phyloP scores from a whole-genome alignment of 2,797 vertebrate genomes.

The Lacerta viridis region DNA sequence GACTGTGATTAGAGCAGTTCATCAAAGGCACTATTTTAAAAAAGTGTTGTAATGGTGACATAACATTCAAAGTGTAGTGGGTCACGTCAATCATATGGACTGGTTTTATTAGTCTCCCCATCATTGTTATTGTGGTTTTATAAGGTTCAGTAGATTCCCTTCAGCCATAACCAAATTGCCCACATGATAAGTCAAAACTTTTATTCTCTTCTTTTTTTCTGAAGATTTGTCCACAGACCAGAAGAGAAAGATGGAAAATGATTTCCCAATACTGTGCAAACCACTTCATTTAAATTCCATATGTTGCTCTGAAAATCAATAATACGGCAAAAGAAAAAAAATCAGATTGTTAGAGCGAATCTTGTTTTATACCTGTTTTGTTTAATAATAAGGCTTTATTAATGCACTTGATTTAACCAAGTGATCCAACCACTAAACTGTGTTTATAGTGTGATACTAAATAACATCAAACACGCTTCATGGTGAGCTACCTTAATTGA shows the following conservation, averaged over 20 bases:
- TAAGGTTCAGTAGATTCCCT: neutral
- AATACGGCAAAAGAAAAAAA: constrained; percentile 22
- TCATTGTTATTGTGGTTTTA: neutral
- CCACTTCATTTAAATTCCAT: constrained; percentile 33
- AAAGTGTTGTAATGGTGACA: neutral
- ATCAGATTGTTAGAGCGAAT: constrained; percentile 18
- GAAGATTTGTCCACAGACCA: neutral
- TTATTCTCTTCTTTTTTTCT: neutral
- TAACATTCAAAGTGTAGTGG: neutral
- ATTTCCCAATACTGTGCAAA: constrained; percentile 8
- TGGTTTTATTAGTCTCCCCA: neutral
- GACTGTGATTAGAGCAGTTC: neutral
- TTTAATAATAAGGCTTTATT: constrained; percentile 53
- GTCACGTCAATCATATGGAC: neutral
- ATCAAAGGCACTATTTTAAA: neutral
- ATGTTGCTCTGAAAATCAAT: constrained; percentile 33
- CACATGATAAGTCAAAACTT: neutral
- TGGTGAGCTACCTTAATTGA: constrained; percentile 44
- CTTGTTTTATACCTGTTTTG: constrained; percentile 46
- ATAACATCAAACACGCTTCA: constrained; percentile 15
- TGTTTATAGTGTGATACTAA: constrained; percentile 44
- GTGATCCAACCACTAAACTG: constrained; percentile 39
- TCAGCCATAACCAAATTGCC: neutral
- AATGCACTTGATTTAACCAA: constrained; percentile 46
- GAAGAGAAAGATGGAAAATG: neutral